Base-by-base conservation (phyloP, 2,888 invertebrate species). In the Caenorhabditis sinica region DNA sequence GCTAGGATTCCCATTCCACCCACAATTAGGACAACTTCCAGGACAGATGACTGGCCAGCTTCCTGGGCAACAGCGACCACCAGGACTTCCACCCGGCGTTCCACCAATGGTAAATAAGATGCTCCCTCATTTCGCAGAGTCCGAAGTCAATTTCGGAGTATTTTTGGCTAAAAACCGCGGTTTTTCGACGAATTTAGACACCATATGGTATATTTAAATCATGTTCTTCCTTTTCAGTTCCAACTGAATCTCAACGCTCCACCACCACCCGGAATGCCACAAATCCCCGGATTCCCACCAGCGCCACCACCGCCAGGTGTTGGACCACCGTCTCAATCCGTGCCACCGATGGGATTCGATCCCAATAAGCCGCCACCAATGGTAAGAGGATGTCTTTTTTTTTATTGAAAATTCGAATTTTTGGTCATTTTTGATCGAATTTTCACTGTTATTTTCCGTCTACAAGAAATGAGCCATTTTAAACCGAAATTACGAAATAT, bases 331-430 rank as follows among this genome's bases (percentile, higher is more conserved):
- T n/a, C n/a, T n/a, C 60, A 68, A 40, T 45, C 53, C 20, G 51
- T 74, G 6, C 74, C 83, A 17, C 79, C 83, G 5, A 60, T 63
- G 3, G 58, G 53, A 13, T 83, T 83, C n/a, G 71, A 83, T 79
- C 77, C 83, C 4, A 65, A 83, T 30, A 83, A 83, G 36, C 83
- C 82, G n/a, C 82, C 82, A 20, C 82, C 82, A 49, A 80, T 72
- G 81, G 68, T 68, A 56, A 33, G 49, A 20, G 23, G n/a, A n/a
- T n/a, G n/a, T n/a, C n/a, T n/a, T n/a, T n/a, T n/a, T n/a, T n/a
- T n/a, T n/a, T n/a, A n/a, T n/a, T n/a, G n/a, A n/a, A n/a, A n/a
- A n/a, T n/a, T n/a, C n/a, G n/a, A n/a, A n/a, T n/a, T n/a, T n/a
- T n/a, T n/a, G n/a, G n/a, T n/a, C n/a, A n/a, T n/a, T n/a, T n/a